These are phyloP conservation scores for Phorcus lineatus DNA, from an alignment of 2,888 invertebrate genomes.

Conservation along the genomic window DNA sequence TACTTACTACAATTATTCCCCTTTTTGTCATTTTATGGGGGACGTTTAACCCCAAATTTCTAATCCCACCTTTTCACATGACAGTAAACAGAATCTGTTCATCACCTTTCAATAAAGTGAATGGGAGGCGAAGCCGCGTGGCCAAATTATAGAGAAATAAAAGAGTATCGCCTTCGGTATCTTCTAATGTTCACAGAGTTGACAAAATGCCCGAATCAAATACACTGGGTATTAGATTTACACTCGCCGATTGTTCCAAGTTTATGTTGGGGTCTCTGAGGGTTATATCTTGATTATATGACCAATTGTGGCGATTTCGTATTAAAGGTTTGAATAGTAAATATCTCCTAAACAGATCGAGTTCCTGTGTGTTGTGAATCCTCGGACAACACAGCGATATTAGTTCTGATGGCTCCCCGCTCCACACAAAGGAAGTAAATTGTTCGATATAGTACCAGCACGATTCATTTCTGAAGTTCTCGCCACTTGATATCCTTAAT, in stretches of 20 bases:
- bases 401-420: neutral
- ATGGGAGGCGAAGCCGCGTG: neutral
- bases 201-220: neutral
- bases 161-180: neutral
- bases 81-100: neutral
- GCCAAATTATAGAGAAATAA: conserved; percentile 6
- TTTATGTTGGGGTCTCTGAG: neutral
- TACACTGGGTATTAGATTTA: neutral
- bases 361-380: neutral
- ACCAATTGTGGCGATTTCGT: neutral
- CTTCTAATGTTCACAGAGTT: neutral
- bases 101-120: neutral
- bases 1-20: too few species aligned
- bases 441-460: neutral
- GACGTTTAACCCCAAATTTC: too few species aligned
- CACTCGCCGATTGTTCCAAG: neutral
- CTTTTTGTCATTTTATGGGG: too few species aligned
- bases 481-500: too few species aligned
- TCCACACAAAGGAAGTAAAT: neutral
- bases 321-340: neutral
- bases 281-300: conserved; percentile 8
- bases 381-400: neutral
- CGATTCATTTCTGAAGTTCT: too few species aligned
- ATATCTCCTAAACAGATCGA: neutral
- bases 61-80: neutral